Evolutionary conservation across 1,140 invertebrate species (phyloP).

Genomic region (Neuroterus valhalla): DNA sequence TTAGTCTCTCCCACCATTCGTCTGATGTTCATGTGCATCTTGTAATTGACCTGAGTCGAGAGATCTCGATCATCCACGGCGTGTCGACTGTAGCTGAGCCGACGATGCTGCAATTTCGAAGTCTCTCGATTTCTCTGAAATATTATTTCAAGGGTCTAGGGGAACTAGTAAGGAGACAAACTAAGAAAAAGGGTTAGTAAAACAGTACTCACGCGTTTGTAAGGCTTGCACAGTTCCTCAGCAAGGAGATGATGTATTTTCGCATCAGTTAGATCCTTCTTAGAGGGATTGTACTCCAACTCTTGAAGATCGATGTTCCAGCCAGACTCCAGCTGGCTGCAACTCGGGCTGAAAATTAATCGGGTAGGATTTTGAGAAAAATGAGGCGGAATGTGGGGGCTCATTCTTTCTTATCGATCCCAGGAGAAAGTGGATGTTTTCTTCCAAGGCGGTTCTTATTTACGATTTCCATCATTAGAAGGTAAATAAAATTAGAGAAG

Average conservation of each 20-base stretch:
- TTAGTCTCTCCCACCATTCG: conserved; percentile 89
- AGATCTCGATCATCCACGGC: conserved; percentile 92
- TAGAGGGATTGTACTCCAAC: conserved; percentile 92
- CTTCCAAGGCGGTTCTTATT: background rate
- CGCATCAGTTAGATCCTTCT: conserved; percentile 93
- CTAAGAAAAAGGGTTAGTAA: background rate
- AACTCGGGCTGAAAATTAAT: conserved; percentile 80
- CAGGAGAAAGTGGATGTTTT: background rate
- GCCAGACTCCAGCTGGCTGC: conserved; percentile 86
- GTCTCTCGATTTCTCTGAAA: conserved; percentile 31
- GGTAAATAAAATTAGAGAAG: no score
- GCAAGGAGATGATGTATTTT: conserved; percentile 94
- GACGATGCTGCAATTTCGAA: conserved; percentile 83
- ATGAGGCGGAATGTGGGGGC: no score
- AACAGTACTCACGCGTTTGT: conserved; percentile 83
- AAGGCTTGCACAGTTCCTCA: conserved; percentile 92
- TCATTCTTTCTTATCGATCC: background rate
- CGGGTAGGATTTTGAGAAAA: background rate
- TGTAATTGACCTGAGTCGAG: conserved; percentile 90
- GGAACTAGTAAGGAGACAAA: conserved; percentile 17
- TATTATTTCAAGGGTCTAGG: conserved; percentile 10
- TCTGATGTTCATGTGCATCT: conserved; percentile 93
- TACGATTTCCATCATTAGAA: no score
- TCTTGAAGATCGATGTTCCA: conserved; percentile 96
- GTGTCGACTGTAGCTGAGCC: conserved; percentile 92